phyloP scores from a whole-genome alignment of 1,140 invertebrate genomes.

The Charaxes varanes region DNA sequence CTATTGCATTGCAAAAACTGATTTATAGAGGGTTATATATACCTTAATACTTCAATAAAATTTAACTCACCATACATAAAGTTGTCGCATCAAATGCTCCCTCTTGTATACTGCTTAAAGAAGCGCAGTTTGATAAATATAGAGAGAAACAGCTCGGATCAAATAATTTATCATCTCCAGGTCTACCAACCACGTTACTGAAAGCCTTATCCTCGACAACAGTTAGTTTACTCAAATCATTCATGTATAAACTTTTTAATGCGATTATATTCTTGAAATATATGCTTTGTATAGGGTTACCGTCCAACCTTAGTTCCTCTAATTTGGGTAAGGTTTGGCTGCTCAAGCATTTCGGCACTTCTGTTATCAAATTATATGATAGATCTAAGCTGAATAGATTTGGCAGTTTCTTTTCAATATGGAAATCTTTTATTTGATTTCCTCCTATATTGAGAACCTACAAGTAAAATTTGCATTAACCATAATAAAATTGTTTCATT shows the following conservation, averaged over 20 bases:
- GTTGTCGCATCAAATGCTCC: slow-evolving; percentile 58
- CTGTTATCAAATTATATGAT: slow-evolving; percentile 54
- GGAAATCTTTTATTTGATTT: slow-evolving; percentile 57
- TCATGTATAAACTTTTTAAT: slow-evolving; percentile 57
- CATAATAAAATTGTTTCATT: too few relatives aligned
- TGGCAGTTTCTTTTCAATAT: slow-evolving; percentile 45
- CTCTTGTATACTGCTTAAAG: slow-evolving; percentile 44
- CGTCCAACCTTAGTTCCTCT: slow-evolving; percentile 56
- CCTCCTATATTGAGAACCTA: slow-evolving; percentile 62
- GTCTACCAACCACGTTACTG: slow-evolving; percentile 53
- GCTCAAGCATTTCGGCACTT: slow-evolving; percentile 54
- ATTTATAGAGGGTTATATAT: too few relatives aligned
- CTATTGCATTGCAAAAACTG: too few relatives aligned
- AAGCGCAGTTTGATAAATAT: slow-evolving; percentile 51
- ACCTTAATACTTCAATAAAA: too few relatives aligned
- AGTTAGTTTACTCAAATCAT: slow-evolving; percentile 42
- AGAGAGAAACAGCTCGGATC: slow-evolving; percentile 53
- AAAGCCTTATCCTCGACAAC: slow-evolving; percentile 57
- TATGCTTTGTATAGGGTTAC: slow-evolving; percentile 59
- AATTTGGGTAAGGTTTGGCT: slow-evolving; percentile 53
- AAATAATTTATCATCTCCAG: slow-evolving; percentile 27
- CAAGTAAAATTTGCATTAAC: slow-evolving; percentile 22
- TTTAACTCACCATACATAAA: slow-evolving; percentile 64
- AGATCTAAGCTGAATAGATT: slow-evolving; percentile 57
- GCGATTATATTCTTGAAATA: slow-evolving; percentile 64